These are phyloP conservation scores for Hydroisotoma schaefferi DNA, from an alignment of 2,888 invertebrate species.

Conservation along the genomic window DNA sequence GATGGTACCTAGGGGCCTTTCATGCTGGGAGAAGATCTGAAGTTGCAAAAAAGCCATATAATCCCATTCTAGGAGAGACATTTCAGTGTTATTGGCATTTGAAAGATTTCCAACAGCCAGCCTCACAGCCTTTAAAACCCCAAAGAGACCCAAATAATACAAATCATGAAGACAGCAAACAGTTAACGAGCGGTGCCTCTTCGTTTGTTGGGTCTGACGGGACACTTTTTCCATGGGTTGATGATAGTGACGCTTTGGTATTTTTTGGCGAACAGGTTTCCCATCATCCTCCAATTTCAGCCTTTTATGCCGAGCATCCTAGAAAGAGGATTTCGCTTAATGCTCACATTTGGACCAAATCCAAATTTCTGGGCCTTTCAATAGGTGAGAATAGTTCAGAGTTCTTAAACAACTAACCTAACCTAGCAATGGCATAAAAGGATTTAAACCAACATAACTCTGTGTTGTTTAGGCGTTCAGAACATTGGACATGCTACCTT, in stretches of 20 bases:
- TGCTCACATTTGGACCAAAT: conserved; percentile 98
- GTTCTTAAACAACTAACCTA: conserved; percentile 42
- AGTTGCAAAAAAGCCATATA: conserved; percentile 98
- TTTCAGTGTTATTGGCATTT: conserved; percentile 87
- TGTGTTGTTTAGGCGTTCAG: conserved; percentile 61
- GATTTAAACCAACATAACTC: not conserved
- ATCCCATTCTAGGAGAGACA: conserved; percentile 94
- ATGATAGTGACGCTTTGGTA: conserved; percentile 41
- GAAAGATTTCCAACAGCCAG: conserved; percentile 26
- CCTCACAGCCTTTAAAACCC: conserved; percentile 8
- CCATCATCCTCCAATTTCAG: conserved; percentile 94
- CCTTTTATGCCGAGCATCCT: conserved; percentile 96
- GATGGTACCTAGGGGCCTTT: conserved; percentile 97
- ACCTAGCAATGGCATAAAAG: not conserved
- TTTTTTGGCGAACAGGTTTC: conserved; percentile 99
- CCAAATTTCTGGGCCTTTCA: conserved; percentile 95
- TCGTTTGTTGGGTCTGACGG: conserved; percentile 67
- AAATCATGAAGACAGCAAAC: conserved; percentile 7
- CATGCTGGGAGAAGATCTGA: conserved; percentile 96
- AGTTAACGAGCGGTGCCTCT: conserved; percentile 62
- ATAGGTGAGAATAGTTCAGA: conserved; percentile 62
- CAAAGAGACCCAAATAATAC: no score
- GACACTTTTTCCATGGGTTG: conserved; percentile 44
- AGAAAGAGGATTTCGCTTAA: conserved; percentile 85
- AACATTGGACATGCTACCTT: conserved; percentile 94